Conservation (phyloP, 2,888 invertebrate genomes). For the Watsonalla binaria region DNA sequence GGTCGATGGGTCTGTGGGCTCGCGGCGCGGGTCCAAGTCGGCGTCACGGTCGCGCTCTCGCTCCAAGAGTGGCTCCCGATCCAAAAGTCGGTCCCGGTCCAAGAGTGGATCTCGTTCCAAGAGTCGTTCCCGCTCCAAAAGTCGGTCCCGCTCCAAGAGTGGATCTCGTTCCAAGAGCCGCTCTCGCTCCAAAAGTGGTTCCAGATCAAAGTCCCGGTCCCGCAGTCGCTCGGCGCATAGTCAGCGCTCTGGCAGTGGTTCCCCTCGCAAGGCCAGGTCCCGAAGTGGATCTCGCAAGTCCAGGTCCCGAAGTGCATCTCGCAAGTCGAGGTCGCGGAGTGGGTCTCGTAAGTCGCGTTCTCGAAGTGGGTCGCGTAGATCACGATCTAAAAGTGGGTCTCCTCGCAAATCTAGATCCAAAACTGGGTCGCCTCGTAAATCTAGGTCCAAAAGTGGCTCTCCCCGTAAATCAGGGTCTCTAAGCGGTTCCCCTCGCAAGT, state of each 20-base stretch:
- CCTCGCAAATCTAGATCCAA: conserved; percentile 16
- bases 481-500: conserved; percentile 24
- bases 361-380: conserved; percentile 3
- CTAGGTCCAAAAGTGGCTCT: conserved; percentile 28
- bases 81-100: conserved; percentile 30
- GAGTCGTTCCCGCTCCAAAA: conserved; percentile 34
- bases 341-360: conserved; percentile 23
- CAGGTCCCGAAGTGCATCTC: conserved; percentile 7
- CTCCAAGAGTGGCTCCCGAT: conserved; percentile 41
- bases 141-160: conserved; percentile 27
- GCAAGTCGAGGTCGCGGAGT: conserved; percentile 12
- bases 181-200: neutral
- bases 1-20: conserved; percentile 42
- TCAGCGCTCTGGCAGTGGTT: conserved; percentile 27
- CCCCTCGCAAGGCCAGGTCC: conserved; percentile 19
- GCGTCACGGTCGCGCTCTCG: conserved; percentile 36
- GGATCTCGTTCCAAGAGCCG: conserved; percentile 9
- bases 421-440: conserved; percentile 24
- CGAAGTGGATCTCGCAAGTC: conserved; percentile 10
- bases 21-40: conserved; percentile 26
- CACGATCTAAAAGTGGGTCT: conserved; percentile 1
- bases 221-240: conserved; percentile 15
- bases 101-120: conserved; percentile 42
- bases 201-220: conserved; percentile 18
- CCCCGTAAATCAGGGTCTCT: conserved; percentile 17